Conservation (phyloP, 2,888 invertebrate genomes). For the Morinoia aosen region DNA sequence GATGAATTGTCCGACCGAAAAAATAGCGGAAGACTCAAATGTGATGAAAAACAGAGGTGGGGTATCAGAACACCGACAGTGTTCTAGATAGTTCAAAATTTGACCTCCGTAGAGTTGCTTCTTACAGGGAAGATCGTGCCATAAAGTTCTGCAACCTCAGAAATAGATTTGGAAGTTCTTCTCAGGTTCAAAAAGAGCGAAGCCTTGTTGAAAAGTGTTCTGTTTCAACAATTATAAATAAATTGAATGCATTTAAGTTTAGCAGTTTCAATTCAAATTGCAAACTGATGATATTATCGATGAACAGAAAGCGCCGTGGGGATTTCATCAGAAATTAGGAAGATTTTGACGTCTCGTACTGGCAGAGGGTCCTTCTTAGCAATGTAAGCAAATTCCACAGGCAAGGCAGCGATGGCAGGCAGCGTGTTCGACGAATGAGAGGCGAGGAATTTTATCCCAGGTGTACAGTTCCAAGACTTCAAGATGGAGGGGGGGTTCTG, state of each 20-base stretch:
- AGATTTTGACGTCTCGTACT: too few relatives aligned
- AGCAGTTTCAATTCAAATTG: background rate
- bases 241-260: background rate
- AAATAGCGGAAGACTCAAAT: background rate
- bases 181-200: background rate
- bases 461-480: conserved; percentile 2
- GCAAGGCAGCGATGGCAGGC: background rate
- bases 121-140: background rate
- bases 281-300: background rate
- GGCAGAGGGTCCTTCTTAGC: background rate
- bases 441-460: too few relatives aligned
- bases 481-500: conserved; percentile 1
- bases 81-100: too few relatives aligned
- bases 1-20: background rate
- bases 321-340: too few relatives aligned
- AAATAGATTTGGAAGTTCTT: background rate
- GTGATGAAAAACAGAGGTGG: background rate
- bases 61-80: background rate
- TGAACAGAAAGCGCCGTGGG: too few relatives aligned
- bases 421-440: background rate
- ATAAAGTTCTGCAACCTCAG: background rate
- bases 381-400: background rate
- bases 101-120: background rate
- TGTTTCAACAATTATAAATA: background rate
- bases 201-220: background rate